Evolutionary conservation across 1,140 invertebrate genomes (phyloP), one percentile per base, ranked within the genome.

Genomic region (Anoplolepis gracilipes): DNA sequence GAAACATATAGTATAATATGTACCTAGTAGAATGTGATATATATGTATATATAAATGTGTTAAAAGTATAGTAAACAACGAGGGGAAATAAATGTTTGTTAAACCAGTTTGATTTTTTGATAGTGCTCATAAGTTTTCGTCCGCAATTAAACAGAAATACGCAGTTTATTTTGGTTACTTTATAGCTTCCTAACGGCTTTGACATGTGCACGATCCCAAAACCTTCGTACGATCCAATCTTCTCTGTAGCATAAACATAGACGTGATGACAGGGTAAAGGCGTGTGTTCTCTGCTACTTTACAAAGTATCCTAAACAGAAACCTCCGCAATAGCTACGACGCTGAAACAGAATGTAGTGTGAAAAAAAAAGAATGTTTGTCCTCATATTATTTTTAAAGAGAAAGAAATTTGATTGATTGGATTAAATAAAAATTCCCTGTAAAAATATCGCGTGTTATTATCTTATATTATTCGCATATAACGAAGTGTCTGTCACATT

Each of bases 111-210:
- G 33, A 77, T 77, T 22, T 62, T 62, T 25, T 6, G 13, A 39
- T 6, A 8, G 36, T n/a, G 3, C 16, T 30, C 7, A 13, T 19
- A 33, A 53, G 19, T 36, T 75, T 16, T 22, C 28, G 16, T 22
- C 16, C 57, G 16, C 16, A 76, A 30, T 19, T 42, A 46, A 76
- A 30, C 49, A 19, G 25, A 46, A 6, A 61, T 70, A 33, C 19
- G 11, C 11, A 16, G 39, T 62, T 77, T 77, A 64, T 77, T 77
- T 62, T 46, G n/a, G 39, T 76, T 77, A 77, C 75, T 77, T 33
- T 64, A 28, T 55, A 30, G 11, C 25, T 62, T 77, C 39, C 39
- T 19, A 64, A 28, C 55, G 16, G 39, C 59, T 77, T 64, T 77
- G 75, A 77, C 57, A 62, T 28, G 39, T 62, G 59, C 5, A 42